Conservation (phyloP, 2,113 vertebrate species). For the Clupea harengus region DNA sequence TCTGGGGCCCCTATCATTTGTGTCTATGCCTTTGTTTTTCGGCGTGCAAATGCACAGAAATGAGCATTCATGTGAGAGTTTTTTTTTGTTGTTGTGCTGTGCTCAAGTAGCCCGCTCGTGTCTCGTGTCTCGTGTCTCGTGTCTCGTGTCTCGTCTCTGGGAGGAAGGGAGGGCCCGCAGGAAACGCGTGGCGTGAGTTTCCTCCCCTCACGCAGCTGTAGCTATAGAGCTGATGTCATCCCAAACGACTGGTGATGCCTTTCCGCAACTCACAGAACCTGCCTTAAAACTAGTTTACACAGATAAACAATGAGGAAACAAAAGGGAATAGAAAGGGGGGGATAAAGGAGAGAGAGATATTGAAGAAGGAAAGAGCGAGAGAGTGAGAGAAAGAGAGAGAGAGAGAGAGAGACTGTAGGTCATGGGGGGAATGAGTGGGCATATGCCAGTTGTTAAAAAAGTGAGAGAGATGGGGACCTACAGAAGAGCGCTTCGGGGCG, state of each 20-base stretch:
- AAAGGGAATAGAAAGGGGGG: slow-evolving; percentile 3
- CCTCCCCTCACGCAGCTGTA: not conserved
- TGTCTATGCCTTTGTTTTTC: not conserved
- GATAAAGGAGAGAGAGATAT: slow-evolving; percentile 22
- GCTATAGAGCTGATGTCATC: not conserved
- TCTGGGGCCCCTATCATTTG: not conserved
- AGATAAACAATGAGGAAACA: not conserved
- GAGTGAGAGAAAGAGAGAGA: slow-evolving; percentile 23
- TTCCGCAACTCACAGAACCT: not conserved
- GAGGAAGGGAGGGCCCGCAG: not conserved
- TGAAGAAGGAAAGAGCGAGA: slow-evolving; percentile 47
- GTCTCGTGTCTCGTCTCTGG: not conserved
- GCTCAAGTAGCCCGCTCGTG: not conserved
- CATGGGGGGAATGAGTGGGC: slow-evolving; percentile 50
- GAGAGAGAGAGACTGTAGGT: slow-evolving; percentile 40
- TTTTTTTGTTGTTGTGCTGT: not conserved
- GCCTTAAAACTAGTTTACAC: not conserved
- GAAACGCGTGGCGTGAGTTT: not conserved
- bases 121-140: too few species aligned
- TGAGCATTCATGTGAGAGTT: not conserved
- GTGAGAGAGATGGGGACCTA: slow-evolving; percentile 63
- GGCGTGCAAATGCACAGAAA: not conserved
- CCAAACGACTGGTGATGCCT: not conserved
- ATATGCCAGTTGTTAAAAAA: slow-evolving; percentile 69
- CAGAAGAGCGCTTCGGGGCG: slow-evolving; percentile 59